These are phyloP conservation scores for Motacilla tschutschensis DNA, from an alignment of 2,113 vertebrate genomes.

Conservation along the genomic window DNA sequence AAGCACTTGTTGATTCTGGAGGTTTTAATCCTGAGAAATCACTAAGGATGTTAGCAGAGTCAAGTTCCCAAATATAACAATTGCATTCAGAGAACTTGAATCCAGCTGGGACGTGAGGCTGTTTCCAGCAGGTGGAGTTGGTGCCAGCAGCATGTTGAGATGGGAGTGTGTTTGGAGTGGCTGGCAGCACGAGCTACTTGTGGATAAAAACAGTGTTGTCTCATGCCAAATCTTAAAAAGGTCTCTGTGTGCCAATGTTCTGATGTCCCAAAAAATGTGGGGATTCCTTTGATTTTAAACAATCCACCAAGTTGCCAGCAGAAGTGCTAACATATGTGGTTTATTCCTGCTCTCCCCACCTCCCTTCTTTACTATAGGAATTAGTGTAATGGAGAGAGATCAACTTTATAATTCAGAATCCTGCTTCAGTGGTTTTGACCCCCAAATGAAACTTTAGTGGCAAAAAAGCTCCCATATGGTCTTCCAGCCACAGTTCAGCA, in stretches of 20 bases:
- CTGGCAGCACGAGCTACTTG: background rate
- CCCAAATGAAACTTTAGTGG: background rate
- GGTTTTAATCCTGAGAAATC: background rate
- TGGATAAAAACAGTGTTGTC: background rate
- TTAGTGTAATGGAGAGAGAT: background rate
- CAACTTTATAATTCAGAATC: background rate
- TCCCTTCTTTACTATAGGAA: background rate
- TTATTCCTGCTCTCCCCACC: background rate
- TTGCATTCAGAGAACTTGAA: background rate
- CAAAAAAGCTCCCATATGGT: fast-evolving
- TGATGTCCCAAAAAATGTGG: background rate
- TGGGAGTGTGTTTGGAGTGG: background rate
- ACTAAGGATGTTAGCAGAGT: background rate
- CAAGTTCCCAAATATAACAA: background rate
- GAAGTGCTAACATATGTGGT: background rate
- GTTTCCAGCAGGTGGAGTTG: background rate
- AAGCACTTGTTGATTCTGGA: background rate
- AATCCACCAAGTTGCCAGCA: background rate
- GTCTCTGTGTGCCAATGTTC: background rate
- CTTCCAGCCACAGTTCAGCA: background rate
- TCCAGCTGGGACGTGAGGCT: background rate
- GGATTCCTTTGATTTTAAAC: slow-evolving; percentile 20
- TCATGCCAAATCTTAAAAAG: background rate
- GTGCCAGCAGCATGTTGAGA: background rate
- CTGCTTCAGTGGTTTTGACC: background rate